Conservation (phyloP, 2,797 vertebrate genomes). For the Sebastes vulpes region DNA sequence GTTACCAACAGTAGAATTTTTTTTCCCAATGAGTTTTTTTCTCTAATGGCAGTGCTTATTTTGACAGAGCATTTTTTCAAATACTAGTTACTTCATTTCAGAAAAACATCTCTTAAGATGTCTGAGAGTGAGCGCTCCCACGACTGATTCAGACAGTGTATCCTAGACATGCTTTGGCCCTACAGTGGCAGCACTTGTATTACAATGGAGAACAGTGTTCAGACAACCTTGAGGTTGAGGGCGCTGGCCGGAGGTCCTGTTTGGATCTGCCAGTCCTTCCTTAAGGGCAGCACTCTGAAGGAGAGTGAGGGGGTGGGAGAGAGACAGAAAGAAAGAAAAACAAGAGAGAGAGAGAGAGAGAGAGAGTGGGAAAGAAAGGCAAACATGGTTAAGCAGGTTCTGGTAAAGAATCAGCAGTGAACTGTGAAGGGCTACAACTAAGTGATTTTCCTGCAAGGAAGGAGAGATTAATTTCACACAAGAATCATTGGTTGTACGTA, state of each 20-base stretch:
- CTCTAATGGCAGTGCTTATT: slow-evolving; percentile 19
- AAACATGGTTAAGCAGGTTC: not conserved
- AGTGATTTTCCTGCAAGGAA: not conserved
- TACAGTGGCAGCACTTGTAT: slow-evolving; percentile 86
- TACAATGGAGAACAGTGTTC: slow-evolving; percentile 94
- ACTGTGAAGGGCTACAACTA: not conserved
- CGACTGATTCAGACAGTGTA: slow-evolving; percentile 51
- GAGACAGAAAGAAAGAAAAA: slow-evolving; percentile 1
- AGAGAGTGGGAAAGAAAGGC: not conserved
- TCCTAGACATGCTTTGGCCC: slow-evolving; percentile 91
- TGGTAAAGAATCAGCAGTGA: slow-evolving; percentile 12
- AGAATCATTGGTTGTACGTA: no score
- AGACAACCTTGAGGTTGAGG: slow-evolving; percentile 98
- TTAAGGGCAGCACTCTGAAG: slow-evolving; percentile 90
- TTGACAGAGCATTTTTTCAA: not conserved
- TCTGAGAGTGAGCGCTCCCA: not conserved
- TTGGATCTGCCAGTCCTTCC: slow-evolving; percentile 89
- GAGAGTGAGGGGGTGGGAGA: not conserved
- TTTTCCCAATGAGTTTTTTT: not conserved
- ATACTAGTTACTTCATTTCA: slow-evolving; percentile 4
- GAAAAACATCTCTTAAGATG: slow-evolving; percentile 60
- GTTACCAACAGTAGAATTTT: not conserved
- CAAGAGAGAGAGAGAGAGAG: not conserved
- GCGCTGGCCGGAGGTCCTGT: slow-evolving; percentile 92
- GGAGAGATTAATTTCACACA: no score